Percentiles rank a stretch among this genome's conserved stretches.
Conservation (phyloP, 2,113 vertebrate genomes). For the Rattus rattus region DNA sequence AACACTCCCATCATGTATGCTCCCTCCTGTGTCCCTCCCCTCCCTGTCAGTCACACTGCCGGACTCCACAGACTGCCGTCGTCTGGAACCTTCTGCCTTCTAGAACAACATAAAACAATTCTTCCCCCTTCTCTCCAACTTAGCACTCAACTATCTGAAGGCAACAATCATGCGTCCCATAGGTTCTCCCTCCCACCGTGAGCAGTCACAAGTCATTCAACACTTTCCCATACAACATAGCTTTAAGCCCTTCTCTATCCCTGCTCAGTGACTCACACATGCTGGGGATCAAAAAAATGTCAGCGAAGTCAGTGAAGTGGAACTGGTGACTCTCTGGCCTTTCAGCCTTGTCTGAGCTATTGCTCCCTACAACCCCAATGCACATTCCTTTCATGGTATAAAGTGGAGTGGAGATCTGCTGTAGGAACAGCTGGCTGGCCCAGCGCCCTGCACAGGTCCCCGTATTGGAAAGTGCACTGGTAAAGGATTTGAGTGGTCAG, state of each 20-base stretch:
- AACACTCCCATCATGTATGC: neutral
- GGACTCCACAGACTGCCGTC: neutral
- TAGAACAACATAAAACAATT: neutral
- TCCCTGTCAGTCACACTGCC: neutral
- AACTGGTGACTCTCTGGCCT: conserved; percentile 5
- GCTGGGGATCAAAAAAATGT: neutral
- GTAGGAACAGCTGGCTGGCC: neutral
- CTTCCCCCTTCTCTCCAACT: neutral
- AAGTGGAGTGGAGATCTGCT: neutral
- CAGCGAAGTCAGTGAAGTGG: neutral
- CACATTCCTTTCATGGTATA: neutral
- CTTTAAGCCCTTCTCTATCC: neutral
- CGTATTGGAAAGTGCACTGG: neutral
- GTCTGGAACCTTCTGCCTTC: neutral
- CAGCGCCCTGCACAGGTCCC: neutral
- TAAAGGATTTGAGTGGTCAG: neutral
- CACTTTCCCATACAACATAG: neutral
- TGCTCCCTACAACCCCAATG: neutral
- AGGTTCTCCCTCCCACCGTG: neutral
- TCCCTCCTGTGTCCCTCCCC: neutral
- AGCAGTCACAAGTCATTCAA: conserved; percentile 30
- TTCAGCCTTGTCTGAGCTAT: neutral
- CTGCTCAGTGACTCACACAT: conserved; percentile 38
- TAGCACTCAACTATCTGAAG: neutral
- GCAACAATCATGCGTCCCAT: neutral